These are phyloP conservation scores for Ceratotherium simum DNA, from an alignment of 2,113 vertebrate species.

Conservation along the genomic window DNA sequence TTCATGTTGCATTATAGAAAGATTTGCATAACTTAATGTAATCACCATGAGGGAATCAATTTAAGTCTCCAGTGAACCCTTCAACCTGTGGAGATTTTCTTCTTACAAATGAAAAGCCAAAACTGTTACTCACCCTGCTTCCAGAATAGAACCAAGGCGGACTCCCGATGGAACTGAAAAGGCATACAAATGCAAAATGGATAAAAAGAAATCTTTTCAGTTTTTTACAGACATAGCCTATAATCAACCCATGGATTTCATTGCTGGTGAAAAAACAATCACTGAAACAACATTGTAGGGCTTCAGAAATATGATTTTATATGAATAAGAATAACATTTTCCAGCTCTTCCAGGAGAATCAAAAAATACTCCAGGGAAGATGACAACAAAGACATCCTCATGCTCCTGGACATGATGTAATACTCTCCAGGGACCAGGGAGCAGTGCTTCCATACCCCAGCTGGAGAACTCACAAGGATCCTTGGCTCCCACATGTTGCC, in stretches of 20 bases:
- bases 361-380: not conserved
- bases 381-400: not conserved
- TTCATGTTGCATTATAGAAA: constrained; percentile 61
- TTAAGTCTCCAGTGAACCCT: constrained; percentile 62
- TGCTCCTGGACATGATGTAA: not conserved
- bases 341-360: not conserved
- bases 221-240: constrained; percentile 47
- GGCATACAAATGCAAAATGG: constrained; percentile 68
- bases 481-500: not conserved
- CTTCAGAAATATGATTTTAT: constrained; percentile 54
- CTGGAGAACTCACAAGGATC: not conserved
- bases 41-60: constrained; percentile 62
- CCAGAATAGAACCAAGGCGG: constrained; percentile 55
- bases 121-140: constrained; percentile 33
- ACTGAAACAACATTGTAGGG: not conserved
- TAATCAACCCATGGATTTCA: constrained; percentile 63
- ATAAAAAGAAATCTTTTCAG: constrained; percentile 56
- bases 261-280: constrained; percentile 51
- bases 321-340: constrained; percentile 53
- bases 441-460: no score
- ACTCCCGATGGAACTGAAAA: constrained; percentile 25
- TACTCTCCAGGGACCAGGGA: not conserved
- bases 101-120: constrained; percentile 69
- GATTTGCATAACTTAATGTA: constrained; percentile 73
- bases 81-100: constrained; percentile 63